Evolutionary conservation across 2,888 invertebrate species (phyloP).

Genomic region (Acronicta leporina): DNA sequence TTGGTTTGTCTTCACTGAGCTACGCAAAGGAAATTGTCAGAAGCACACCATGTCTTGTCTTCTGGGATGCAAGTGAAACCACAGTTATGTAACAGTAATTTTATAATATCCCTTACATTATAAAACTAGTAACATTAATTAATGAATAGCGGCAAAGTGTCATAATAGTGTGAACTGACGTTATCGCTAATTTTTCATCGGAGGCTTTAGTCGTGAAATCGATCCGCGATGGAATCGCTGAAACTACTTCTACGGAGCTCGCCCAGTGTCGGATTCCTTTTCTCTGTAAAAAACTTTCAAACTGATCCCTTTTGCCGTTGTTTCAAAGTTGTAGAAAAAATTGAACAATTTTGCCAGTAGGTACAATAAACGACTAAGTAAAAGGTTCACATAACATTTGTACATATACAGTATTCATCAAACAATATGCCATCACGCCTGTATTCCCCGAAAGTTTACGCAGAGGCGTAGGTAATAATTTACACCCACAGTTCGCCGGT

Average conservation of each 20-base stretch:
- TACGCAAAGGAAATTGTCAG: too few relatives aligned
- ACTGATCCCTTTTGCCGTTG: conserved; percentile 37
- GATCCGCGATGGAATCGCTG: conserved; percentile 9
- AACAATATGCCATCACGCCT: too few relatives aligned
- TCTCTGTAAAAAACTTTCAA: conserved; percentile 36
- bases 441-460: too few relatives aligned
- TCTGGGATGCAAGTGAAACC: too few relatives aligned
- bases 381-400: conserved; percentile 16
- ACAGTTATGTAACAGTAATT: too few relatives aligned
- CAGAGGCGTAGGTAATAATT: too few relatives aligned
- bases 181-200: conserved; percentile 4
- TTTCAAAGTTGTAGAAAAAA: conserved; percentile 24
- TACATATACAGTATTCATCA: conserved; percentile 1
- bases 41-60: too few relatives aligned
- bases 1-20: too few relatives aligned
- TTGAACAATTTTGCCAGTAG: conserved; percentile 27
- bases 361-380: conserved; percentile 24
- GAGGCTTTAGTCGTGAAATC: conserved; percentile 1
- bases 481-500: too few relatives aligned
- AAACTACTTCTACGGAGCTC: conserved; percentile 10
- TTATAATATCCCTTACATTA: too few relatives aligned
- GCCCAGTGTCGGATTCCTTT: conserved; percentile 9
- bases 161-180: conserved; percentile 1
- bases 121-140: neutral
- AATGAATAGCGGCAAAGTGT: neutral